These are phyloP conservation scores for Furcula furcula DNA, from an alignment of 2,888 invertebrate genomes.

Conservation along the genomic window DNA sequence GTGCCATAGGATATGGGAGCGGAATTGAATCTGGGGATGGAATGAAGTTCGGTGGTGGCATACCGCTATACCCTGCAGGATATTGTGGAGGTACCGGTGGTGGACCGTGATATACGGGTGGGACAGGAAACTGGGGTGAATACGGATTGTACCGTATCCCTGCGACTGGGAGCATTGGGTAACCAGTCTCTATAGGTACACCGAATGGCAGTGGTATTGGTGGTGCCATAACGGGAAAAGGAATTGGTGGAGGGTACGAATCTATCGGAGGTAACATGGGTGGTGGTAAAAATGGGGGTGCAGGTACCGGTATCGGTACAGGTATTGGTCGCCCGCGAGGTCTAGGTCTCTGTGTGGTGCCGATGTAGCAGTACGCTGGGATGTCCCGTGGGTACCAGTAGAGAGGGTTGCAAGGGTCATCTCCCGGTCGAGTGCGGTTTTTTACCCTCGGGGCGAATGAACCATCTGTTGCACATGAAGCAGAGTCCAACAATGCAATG, in stretches of 20 bases:
- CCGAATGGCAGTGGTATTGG: constrained; percentile 29
- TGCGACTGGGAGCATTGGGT: constrained; percentile 32
- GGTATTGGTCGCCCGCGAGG: constrained; percentile 8
- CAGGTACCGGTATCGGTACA: constrained; percentile 24
- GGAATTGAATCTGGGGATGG: too few relatives aligned
- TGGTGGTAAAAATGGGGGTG: constrained; percentile 14
- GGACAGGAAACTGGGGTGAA: constrained; percentile 7
- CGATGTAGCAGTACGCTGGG: constrained; percentile 37
- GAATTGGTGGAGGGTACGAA: constrained; percentile 14
- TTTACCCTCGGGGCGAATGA: background rate
- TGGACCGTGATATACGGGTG: constrained; percentile 5
- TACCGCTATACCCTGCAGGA: too few relatives aligned
- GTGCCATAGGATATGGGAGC: constrained; percentile 8
- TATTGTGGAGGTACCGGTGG: constrained; percentile 3
- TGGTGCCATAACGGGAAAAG: constrained; percentile 13
- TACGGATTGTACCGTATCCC: constrained; percentile 13
- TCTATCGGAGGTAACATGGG: constrained; percentile 13
- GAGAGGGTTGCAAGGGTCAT: constrained; percentile 59
- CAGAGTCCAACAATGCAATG: constrained; percentile 15
- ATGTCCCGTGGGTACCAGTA: constrained; percentile 58
- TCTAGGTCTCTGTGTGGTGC: constrained; percentile 6
- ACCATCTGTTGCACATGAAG: constrained; percentile 44
- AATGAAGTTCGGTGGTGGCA: too few relatives aligned
- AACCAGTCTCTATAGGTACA: constrained; percentile 32
- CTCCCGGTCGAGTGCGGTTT: constrained; percentile 16